phyloP scores from a whole-genome alignment of 2,113 vertebrate genomes.

The Amphiprion percula region DNA sequence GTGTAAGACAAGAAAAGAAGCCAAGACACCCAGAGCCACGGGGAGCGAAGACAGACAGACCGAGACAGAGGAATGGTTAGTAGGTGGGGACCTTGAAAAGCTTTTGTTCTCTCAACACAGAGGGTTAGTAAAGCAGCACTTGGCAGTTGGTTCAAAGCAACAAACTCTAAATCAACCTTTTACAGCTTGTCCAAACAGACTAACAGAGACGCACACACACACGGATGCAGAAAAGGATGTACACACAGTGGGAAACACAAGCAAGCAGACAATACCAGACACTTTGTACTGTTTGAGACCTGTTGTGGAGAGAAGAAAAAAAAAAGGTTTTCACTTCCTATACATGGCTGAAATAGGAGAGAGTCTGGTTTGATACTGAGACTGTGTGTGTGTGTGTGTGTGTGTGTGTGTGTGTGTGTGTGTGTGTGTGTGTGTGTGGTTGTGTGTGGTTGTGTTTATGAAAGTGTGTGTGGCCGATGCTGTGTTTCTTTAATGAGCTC shows the following conservation, averaged over 20 bases:
- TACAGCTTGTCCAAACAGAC: slow-evolving; percentile 73
- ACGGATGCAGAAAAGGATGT: slow-evolving; percentile 23
- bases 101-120: slow-evolving; percentile 67
- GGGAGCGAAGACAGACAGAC: slow-evolving; percentile 50
- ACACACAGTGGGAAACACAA: slow-evolving; percentile 33
- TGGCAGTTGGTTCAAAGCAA: slow-evolving; percentile 77
- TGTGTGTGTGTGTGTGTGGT: slow-evolving; percentile 11
- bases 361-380: slow-evolving; percentile 49
- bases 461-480: slow-evolving; percentile 55
- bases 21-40: slow-evolving; percentile 44
- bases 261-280: slow-evolving; percentile 34
- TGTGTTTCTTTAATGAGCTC: slow-evolving; percentile 82
- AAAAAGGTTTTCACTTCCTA: slow-evolving; percentile 43
- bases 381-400: slow-evolving; percentile 20
- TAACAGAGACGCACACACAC: slow-evolving; percentile 8
- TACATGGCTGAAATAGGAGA: slow-evolving; percentile 44
- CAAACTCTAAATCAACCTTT: slow-evolving; percentile 81
- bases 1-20: slow-evolving; percentile 59
- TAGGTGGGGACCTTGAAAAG: slow-evolving; percentile 71
- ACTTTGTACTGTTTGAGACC: slow-evolving; percentile 41
- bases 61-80: slow-evolving; percentile 53
- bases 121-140: slow-evolving; percentile 70
- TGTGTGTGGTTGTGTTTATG: slow-evolving; percentile 19
- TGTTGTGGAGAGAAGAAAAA: slow-evolving; percentile 32
- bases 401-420: slow-evolving; percentile 37